A percentile compares a stretch with the other conserved stretches of the same genome.
Conservation (phyloP, 30 jellyfish, hydroid and myxozoan species). For the Pseudorhiza aurosa region DNA sequence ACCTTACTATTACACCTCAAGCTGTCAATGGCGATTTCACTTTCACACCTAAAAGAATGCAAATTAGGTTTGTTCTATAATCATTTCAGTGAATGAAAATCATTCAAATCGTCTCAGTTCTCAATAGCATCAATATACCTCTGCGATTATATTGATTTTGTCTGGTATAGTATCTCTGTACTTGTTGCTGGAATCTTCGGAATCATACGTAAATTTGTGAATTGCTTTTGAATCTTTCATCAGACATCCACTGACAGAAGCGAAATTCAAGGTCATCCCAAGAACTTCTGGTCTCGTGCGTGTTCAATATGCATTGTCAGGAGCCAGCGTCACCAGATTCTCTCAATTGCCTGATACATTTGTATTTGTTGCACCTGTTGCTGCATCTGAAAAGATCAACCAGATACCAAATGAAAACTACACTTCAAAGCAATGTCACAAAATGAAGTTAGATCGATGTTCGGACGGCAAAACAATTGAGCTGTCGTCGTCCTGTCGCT, state of each 20-base stretch:
- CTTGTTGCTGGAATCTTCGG: background rate
- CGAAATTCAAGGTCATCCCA: slow-evolving; percentile 41
- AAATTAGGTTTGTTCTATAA: slow-evolving; percentile 11
- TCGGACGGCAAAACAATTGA: slow-evolving; percentile 8
- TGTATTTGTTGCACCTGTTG: slow-evolving; percentile 44
- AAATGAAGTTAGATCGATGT: slow-evolving; percentile 42
- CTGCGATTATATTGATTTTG: too few relatives aligned
- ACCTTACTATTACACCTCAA: slow-evolving; percentile 45
- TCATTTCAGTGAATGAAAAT: too few relatives aligned
- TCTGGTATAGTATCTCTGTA: too few relatives aligned
- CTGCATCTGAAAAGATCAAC: slow-evolving; percentile 22
- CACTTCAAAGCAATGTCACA: slow-evolving; percentile 28
- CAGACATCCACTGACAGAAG: slow-evolving; percentile 48
- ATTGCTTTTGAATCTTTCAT: too few relatives aligned
- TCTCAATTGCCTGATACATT: slow-evolving; percentile 32
- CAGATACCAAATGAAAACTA: slow-evolving; percentile 28
- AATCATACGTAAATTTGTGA: background rate
- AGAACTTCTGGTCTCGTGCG: slow-evolving; percentile 49
- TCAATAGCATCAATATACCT: too few relatives aligned
- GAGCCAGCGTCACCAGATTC: slow-evolving; percentile 33
- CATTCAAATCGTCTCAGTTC: too few relatives aligned
- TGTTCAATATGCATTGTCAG: slow-evolving; percentile 43
- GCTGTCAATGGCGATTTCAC: slow-evolving; percentile 41
- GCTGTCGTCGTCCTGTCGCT: slow-evolving; percentile 66
- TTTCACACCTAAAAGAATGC: slow-evolving; percentile 31